Evolutionary conservation across 2,113 vertebrate species (phyloP).

Genomic region (Oxyura jamaicensis): DNA sequence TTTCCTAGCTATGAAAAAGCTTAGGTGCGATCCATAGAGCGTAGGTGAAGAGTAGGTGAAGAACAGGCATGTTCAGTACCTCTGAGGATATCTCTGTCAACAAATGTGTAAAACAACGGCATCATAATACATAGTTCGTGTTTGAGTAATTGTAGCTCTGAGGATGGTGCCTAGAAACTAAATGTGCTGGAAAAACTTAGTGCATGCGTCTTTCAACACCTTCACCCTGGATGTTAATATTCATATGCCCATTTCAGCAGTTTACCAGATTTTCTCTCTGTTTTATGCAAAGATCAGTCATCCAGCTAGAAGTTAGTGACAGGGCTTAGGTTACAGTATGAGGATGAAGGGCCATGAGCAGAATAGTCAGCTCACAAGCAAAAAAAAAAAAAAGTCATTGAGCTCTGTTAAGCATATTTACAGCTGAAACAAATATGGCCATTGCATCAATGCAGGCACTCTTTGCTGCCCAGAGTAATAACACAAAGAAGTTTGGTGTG

Average conservation of each 20-base stretch:
- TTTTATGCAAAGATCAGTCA: neutral
- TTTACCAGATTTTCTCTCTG: neutral
- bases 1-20: neutral
- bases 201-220: rapidly evolving
- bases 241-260: neutral
- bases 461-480: neutral
- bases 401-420: neutral
- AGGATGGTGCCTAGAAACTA: neutral
- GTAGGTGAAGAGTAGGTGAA: neutral
- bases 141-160: neutral
- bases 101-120: neutral
- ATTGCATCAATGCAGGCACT: neutral
- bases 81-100: neutral
- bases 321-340: neutral
- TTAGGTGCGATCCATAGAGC: neutral
- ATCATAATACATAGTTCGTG: neutral
- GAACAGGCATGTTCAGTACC: neutral
- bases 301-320: neutral
- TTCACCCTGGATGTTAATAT: neutral
- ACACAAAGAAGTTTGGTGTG: neutral
- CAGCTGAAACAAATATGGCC: neutral
- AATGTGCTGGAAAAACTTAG: neutral
- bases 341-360: neutral
- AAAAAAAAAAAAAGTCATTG: neutral
- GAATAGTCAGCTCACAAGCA: neutral